Percentiles rank a stretch among this genome's conserved stretches.
phyloP scores from a whole-genome alignment of 1,140 invertebrate genomes.

The Arctopsyche grandis region DNA sequence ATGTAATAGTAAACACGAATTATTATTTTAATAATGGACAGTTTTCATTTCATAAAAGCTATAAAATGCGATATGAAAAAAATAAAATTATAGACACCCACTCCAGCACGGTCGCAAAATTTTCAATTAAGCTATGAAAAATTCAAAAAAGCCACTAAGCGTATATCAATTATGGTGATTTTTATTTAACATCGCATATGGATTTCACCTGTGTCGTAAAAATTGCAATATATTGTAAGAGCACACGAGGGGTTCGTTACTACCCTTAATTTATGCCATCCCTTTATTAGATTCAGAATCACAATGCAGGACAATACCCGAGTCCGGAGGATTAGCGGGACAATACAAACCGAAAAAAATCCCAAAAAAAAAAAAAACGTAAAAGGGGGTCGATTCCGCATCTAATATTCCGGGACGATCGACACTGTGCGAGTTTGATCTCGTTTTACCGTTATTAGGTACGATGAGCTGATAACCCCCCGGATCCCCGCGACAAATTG shows the following conservation, averaged over 20 bases:
- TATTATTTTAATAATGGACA: too few species aligned
- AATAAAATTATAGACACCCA: too few species aligned
- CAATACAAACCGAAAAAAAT: background rate
- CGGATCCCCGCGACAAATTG: conserved; percentile 11
- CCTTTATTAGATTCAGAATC: conserved; percentile 28
- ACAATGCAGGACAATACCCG: conserved; percentile 29
- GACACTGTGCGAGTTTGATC: background rate
- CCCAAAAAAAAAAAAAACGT: background rate
- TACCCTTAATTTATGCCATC: conserved; percentile 20
- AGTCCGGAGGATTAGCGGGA: conserved; percentile 10
- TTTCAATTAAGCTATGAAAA: too few species aligned
- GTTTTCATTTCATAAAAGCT: too few species aligned
- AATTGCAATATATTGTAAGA: too few species aligned
- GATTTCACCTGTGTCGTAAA: too few species aligned
- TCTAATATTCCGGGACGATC: conserved; percentile 6
- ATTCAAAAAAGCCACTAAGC: too few species aligned
- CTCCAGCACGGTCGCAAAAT: too few species aligned
- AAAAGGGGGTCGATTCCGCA: background rate
- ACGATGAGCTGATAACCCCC: conserved; percentile 17
- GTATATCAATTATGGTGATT: too few species aligned
- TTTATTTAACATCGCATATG: too few species aligned
- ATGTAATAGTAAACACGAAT: too few species aligned
- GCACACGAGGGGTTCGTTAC: background rate
- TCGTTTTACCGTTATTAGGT: conserved; percentile 12
- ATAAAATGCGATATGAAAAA: too few species aligned